phyloP scores from a whole-genome alignment of 2,113 vertebrate genomes.

The Proteles cristata region DNA sequence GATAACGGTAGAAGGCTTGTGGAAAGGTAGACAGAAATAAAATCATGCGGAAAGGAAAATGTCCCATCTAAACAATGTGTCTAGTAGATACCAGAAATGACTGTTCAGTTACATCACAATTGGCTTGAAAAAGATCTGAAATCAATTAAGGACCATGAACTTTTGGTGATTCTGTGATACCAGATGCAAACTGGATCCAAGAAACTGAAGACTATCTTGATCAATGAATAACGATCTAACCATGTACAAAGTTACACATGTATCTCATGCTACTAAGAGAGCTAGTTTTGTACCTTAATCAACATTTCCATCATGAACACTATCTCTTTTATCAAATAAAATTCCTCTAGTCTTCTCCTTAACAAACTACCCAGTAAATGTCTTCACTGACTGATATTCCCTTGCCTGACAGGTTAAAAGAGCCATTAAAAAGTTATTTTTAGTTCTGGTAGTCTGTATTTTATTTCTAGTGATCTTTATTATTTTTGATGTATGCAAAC shows the following conservation, averaged over 20 bases:
- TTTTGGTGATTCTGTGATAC: background rate
- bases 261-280: background rate
- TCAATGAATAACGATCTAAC: background rate
- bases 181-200: background rate
- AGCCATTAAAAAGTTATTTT: background rate
- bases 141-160: background rate
- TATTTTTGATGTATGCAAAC: background rate
- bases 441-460: background rate
- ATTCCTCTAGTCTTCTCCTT: background rate
- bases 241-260: background rate
- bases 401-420: background rate
- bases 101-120: background rate
- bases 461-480: background rate
- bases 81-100: background rate
- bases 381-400: background rate
- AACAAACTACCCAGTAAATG: background rate
- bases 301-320: background rate
- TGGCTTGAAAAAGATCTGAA: background rate
- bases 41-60: background rate
- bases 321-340: background rate
- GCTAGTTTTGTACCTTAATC: background rate
- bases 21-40: background rate
- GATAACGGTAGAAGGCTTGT: background rate
- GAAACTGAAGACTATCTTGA: background rate
- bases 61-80: background rate